phyloP scores from a whole-genome alignment of 2,888 invertebrate genomes.

The Trachelus stipa region DNA sequence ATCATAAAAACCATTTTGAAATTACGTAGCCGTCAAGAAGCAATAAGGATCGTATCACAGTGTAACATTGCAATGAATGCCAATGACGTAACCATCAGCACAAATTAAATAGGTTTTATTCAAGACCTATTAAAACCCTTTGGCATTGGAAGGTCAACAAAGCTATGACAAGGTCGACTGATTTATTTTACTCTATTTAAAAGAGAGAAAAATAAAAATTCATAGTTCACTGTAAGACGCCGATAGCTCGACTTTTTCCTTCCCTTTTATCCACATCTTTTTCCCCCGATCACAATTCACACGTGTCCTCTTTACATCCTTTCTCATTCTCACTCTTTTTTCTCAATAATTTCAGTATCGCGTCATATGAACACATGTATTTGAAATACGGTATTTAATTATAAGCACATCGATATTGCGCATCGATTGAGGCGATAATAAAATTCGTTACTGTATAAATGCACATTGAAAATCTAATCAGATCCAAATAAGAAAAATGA shows the following conservation, averaged over 20 bases:
- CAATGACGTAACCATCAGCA: constrained; percentile 15
- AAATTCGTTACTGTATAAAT: not conserved
- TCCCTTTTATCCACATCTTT: not conserved
- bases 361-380: not conserved
- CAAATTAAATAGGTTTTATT: constrained; percentile 21
- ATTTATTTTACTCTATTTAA: not conserved
- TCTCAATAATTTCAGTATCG: not conserved
- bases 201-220: not conserved
- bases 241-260: not conserved
- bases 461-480: not conserved
- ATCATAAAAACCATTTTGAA: not conserved
- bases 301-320: not conserved
- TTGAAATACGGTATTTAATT: not conserved
- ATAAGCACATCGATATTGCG: not conserved
- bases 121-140: constrained; percentile 21
- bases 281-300: not conserved
- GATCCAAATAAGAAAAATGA: not conserved
- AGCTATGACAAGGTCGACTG: not conserved
- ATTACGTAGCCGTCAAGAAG: not conserved
- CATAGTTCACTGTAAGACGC: not conserved
- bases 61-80: not conserved
- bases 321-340: not conserved
- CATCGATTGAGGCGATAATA: not conserved
- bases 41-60: not conserved
- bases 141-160: constrained; percentile 22